Evolutionary conservation across 2,797 vertebrate genomes (phyloP).

Genomic region (Ctenosaura bakeri): DNA sequence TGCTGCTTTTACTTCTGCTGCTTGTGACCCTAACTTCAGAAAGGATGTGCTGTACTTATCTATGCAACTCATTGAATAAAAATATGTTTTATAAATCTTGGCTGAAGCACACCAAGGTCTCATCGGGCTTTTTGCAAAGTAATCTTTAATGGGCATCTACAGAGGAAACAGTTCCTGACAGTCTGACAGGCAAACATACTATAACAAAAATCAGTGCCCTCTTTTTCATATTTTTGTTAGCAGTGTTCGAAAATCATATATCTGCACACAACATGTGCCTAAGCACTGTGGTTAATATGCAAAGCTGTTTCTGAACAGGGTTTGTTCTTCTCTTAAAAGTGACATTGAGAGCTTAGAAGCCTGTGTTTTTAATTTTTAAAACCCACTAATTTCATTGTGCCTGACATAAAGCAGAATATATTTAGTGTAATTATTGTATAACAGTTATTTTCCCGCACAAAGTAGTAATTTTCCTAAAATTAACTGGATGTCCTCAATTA

Average conservation of each 20-base stretch:
- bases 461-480: constrained; percentile 84
- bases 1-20: background rate
- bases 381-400: constrained; percentile 79
- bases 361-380: constrained; percentile 81
- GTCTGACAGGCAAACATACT: constrained; percentile 73
- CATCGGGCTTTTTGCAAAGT: constrained; percentile 62
- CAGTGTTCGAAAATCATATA: constrained; percentile 65
- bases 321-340: constrained; percentile 75
- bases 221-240: constrained; percentile 76
- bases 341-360: constrained; percentile 70
- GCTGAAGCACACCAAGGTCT: constrained; percentile 58
- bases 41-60: background rate
- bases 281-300: constrained; percentile 73
- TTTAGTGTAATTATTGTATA: constrained; percentile 79
- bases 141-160: constrained; percentile 64
- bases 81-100: constrained; percentile 57
- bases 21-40: background rate
- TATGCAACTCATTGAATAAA: constrained; percentile 46
- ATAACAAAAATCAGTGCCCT: constrained; percentile 70
- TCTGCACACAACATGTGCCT: constrained; percentile 68
- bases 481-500: constrained; percentile 81
- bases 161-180: constrained; percentile 68
- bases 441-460: constrained; percentile 73
- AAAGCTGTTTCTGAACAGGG: constrained; percentile 74
- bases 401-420: constrained; percentile 80